Evolutionary conservation across 2,888 invertebrate species (phyloP).

Genomic region (Drosophila cracens): DNA sequence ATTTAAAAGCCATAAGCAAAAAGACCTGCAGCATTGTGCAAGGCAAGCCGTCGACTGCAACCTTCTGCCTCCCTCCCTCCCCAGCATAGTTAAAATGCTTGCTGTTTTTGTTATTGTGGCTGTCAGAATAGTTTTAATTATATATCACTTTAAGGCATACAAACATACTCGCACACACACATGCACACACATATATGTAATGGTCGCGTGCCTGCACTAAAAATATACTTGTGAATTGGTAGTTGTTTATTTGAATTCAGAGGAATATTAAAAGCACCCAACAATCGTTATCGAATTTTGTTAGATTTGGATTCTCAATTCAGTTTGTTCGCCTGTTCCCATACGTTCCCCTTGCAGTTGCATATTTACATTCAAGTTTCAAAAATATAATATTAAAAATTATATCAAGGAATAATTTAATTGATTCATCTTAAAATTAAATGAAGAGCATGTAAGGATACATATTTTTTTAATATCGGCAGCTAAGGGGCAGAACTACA

Average conservation of each 20-base stretch:
- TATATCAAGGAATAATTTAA: neutral
- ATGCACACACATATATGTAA: constrained; percentile 4
- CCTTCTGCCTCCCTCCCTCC: neutral
- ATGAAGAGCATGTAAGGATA: neutral
- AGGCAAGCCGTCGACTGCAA: neutral
- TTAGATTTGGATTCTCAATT: neutral
- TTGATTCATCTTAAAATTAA: neutral
- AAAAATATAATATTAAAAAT: neutral
- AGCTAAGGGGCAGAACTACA: neutral
- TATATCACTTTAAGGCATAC: constrained; percentile 44
- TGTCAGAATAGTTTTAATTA: constrained; percentile 66
- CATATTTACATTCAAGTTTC: neutral
- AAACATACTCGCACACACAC: neutral
- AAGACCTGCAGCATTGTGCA: constrained; percentile 43
- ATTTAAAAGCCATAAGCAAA: constrained; percentile 74
- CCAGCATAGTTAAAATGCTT: constrained; percentile 18
- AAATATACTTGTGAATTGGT: neutral
- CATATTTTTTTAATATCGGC: neutral
- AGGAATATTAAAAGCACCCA: neutral
- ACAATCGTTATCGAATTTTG: neutral
- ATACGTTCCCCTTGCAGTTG: neutral
- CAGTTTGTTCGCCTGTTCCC: neutral
- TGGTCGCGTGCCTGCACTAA: constrained; percentile 73
- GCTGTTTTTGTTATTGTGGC: constrained; percentile 50
- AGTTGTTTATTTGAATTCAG: neutral